Base-by-base conservation (phyloP, 2,113 vertebrate genomes). In the Sphaerodactylus townsendi region DNA sequence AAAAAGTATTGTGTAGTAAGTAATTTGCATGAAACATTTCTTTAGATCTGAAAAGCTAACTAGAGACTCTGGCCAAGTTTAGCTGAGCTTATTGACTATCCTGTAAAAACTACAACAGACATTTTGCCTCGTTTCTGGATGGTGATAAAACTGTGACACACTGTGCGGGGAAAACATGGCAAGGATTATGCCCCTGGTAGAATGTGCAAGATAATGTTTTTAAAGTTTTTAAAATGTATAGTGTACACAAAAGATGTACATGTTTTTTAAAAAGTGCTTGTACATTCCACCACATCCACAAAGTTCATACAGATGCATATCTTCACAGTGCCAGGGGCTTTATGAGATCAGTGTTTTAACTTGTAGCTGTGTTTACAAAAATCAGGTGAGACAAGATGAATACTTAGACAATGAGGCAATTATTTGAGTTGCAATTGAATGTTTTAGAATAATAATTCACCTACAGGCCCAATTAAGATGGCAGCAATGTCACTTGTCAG, bases 11-110 rank as follows among this genome's bases (percentile, higher is more conserved):
- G 74, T 74, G 4, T 0, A 0, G 84, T 76, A 92, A 84, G 66
- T 82, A 85, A 90, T 73, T 91, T 89, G 1, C 74, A 65, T 83
- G 50, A 66, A 87, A 13, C 50, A 85, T 21, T 25, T 17, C 33
- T 68, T 76, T 28, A 80, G 83, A 0, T 0, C 5, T 30, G 48
- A 3, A 72, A 68, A 46, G 56, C 17, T 72, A 33, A 50, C 35
- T n/a, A n/a, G 74, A 21, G 50, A 19, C 59, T 77, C 39, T 70
- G 48, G 50, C 50, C 68, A 85, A 37, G 59, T 84, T 69, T 79
- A 62, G 37, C 46, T 78, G 41, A 78, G 75, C 71, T 78, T 50
- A 78, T 78, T 78, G 59, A 71, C 50, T 59, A 33, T n/a, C 70
- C 50, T 62, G 13, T 65, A n/a, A 66, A 65, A 65, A 33, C 30